Conservation (phyloP, 2,888 invertebrate species). For the Hyppa rectilinea region DNA sequence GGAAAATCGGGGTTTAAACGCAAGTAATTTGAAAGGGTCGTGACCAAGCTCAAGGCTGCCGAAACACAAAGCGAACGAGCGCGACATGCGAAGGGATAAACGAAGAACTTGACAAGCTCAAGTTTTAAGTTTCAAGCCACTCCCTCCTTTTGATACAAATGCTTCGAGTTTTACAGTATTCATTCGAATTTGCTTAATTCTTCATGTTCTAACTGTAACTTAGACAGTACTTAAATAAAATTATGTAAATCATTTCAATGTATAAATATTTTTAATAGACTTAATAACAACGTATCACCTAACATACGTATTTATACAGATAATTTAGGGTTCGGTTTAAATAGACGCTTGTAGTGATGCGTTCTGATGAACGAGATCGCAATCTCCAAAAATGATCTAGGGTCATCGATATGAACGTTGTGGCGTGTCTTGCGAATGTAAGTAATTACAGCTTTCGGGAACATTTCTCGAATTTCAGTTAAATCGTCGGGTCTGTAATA, state of each 20-base stretch:
- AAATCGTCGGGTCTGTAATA: constrained; percentile 89
- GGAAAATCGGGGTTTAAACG: no score
- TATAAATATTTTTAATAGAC: constrained; percentile 6
- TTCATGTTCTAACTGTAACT: background rate
- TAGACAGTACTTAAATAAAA: background rate
- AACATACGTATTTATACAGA: background rate
- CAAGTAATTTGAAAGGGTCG: no score
- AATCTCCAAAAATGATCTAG: constrained; percentile 84
- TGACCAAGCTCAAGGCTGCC: no score
- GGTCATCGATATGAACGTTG: constrained; percentile 79
- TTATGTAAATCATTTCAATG: background rate
- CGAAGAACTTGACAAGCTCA: no score
- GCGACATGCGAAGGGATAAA: no score
- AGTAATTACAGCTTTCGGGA: constrained; percentile 80
- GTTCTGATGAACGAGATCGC: constrained; percentile 81
- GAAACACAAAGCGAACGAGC: no score
- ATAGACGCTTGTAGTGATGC: constrained; percentile 46
- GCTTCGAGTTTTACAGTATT: no score
- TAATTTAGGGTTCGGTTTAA: constrained; percentile 7
- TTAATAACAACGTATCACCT: background rate
- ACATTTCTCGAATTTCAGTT: constrained; percentile 89
- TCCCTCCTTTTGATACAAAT: no score
- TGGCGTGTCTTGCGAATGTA: constrained; percentile 80
- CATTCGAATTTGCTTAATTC: background rate
- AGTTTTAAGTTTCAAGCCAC: no score